phyloP scores from a whole-genome alignment of 2,888 invertebrate genomes.

The Sepiola atlantica region DNA sequence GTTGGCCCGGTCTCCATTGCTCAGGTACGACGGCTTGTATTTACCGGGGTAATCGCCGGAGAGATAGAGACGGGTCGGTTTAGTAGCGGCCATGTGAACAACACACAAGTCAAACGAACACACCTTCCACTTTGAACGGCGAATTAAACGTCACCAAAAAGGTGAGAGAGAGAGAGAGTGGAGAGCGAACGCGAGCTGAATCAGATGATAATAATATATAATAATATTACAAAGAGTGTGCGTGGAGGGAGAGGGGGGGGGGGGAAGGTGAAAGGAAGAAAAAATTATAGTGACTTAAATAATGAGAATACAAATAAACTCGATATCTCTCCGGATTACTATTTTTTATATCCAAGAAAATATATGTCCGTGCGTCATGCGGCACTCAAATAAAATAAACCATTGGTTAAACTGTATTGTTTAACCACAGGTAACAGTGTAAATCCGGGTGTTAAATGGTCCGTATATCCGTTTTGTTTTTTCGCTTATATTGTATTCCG shows the following conservation, averaged over 20 bases:
- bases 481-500: background rate
- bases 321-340: too few species aligned
- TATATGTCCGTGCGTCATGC: too few species aligned
- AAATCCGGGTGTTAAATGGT: too few species aligned
- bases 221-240: background rate
- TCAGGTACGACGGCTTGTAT: slow-evolving; percentile 37
- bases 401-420: too few species aligned
- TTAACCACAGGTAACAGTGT: too few species aligned
- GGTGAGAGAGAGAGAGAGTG: background rate
- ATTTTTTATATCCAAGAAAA: too few species aligned
- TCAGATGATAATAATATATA: too few species aligned
- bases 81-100: slow-evolving; percentile 41
- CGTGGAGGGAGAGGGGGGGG: background rate
- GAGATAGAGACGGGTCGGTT: slow-evolving; percentile 34
- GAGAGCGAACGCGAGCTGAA: too few species aligned
- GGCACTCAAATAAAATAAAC: too few species aligned
- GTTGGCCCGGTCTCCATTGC: slow-evolving; percentile 35
- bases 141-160: background rate
- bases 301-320: too few species aligned
- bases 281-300: background rate
- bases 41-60: slow-evolving; percentile 44
- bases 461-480: background rate
- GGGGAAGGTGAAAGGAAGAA: background rate
- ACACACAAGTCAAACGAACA: too few species aligned
- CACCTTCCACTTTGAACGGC: slow-evolving; percentile 12